Evolutionary conservation across 1,140 invertebrate genomes (phyloP).

Genomic region (Drosophila oshimai): DNA sequence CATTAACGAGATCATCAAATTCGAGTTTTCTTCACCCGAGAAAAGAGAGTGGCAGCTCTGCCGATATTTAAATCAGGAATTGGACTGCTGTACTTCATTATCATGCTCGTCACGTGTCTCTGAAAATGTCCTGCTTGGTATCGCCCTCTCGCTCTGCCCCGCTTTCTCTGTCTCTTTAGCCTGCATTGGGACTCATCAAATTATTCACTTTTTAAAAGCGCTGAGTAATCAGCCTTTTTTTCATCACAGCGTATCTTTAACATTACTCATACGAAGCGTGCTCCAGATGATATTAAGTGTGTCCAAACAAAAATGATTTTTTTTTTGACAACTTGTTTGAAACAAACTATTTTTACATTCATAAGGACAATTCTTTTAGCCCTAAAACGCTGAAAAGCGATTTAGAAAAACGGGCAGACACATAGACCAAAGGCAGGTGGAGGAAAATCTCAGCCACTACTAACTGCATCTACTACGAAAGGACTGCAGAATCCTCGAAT

Average conservation of each 20-base stretch:
- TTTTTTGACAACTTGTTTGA: no score
- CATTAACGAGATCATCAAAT: conserved; percentile 59
- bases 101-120: conserved; percentile 44
- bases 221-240: background rate
- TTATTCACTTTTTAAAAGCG: background rate
- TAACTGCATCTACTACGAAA: no score
- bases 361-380: no score
- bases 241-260: no score
- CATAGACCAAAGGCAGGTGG: no score
- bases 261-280: background rate
- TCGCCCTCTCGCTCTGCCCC: background rate
- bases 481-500: no score
- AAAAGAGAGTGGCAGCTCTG: background rate
- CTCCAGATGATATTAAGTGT: no score
- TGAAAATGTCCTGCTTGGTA: conserved; percentile 17
- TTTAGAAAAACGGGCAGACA: no score
- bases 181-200: conserved; percentile 3
- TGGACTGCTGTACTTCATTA: conserved; percentile 21
- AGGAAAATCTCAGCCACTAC: no score
- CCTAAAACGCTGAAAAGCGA: no score
- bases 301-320: no score
- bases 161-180: background rate
- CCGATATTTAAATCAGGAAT: conserved; percentile 37
- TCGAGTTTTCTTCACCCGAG: conserved; percentile 15
- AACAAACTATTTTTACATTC: no score